Percentiles rank a stretch among this genome's conserved stretches.
phyloP scores from a whole-genome alignment of 2,113 vertebrate genomes.

The Heteronetta atricapilla region DNA sequence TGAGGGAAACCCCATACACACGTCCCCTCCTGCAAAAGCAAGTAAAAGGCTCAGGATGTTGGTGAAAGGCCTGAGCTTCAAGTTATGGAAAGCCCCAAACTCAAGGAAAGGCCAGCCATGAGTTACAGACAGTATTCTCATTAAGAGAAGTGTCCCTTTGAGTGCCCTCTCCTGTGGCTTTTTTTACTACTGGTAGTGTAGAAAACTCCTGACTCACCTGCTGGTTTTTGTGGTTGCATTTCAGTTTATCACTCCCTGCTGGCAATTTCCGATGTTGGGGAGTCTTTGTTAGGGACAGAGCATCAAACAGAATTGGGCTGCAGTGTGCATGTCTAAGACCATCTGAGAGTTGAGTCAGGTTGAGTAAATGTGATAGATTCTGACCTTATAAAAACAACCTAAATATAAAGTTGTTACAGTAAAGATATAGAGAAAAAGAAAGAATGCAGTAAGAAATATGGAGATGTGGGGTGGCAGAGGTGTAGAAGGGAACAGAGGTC shows the following conservation, averaged over 20 bases:
- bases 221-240: not conserved
- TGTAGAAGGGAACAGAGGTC: not conserved
- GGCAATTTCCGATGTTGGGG: not conserved
- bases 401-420: not conserved
- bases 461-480: not conserved
- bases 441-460: not conserved
- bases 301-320: not conserved
- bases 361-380: not conserved
- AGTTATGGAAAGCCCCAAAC: not conserved
- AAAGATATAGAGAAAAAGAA: not conserved
- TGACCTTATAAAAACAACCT: not conserved
- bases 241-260: not conserved
- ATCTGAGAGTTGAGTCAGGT: not conserved
- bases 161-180: not conserved
- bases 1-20: not conserved
- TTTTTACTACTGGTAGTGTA: not conserved
- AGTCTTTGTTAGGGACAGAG: not conserved
- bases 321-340: accelerated
- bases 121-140: not conserved
- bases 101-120: not conserved
- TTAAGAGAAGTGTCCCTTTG: not conserved
- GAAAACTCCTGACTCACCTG: not conserved
- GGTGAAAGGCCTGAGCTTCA: not conserved
- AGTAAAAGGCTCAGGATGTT: not conserved
- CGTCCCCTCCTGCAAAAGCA: not conserved